phyloP scores from a whole-genome alignment of 2,888 invertebrate species.

The Pasiphila rectangulata region DNA sequence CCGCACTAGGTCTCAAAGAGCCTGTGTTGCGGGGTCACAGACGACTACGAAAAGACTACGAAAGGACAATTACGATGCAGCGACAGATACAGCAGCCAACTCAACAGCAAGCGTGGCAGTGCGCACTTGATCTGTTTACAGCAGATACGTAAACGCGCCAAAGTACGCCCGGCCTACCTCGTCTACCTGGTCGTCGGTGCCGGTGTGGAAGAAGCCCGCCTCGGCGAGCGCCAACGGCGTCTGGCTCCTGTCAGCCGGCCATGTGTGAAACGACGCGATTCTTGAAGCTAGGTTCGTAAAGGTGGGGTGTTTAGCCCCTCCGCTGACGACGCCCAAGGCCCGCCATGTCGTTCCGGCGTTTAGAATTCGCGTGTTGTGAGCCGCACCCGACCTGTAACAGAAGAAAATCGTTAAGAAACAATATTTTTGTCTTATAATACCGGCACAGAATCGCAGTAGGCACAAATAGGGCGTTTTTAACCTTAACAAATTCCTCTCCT shows the following conservation, averaged over 20 bases:
- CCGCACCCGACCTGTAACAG: slow-evolving; percentile 56
- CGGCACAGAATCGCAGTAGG: no score
- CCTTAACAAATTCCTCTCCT: no score
- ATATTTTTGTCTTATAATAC: no score
- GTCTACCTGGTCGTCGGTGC: slow-evolving; percentile 83
- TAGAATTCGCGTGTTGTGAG: slow-evolving; percentile 62
- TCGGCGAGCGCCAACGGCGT: slow-evolving; percentile 88
- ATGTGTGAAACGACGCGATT: slow-evolving; percentile 84
- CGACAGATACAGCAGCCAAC: neutral
- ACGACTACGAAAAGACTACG: no score
- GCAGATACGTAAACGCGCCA: neutral
- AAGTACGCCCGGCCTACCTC: slow-evolving; percentile 18
- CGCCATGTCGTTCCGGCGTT: slow-evolving; percentile 61
- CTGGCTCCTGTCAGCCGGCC: slow-evolving; percentile 89
- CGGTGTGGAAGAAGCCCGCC: slow-evolving; percentile 94
- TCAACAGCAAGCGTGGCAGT: slow-evolving; percentile 1
- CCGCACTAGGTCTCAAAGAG: no score
- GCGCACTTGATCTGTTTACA: neutral
- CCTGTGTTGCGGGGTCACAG: no score
- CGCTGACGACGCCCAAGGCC: slow-evolving; percentile 64
- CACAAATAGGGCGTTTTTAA: no score
- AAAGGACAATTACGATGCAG: no score
- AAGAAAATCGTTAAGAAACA: neutral
- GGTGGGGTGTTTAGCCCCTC: slow-evolving; percentile 81
- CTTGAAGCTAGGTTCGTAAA: slow-evolving; percentile 85